A percentile compares a stretch with the other conserved stretches of the same genome.
These are phyloP conservation scores for Strix uralensis DNA, from an alignment of 2,113 vertebrate genomes.

Conservation along the genomic window DNA sequence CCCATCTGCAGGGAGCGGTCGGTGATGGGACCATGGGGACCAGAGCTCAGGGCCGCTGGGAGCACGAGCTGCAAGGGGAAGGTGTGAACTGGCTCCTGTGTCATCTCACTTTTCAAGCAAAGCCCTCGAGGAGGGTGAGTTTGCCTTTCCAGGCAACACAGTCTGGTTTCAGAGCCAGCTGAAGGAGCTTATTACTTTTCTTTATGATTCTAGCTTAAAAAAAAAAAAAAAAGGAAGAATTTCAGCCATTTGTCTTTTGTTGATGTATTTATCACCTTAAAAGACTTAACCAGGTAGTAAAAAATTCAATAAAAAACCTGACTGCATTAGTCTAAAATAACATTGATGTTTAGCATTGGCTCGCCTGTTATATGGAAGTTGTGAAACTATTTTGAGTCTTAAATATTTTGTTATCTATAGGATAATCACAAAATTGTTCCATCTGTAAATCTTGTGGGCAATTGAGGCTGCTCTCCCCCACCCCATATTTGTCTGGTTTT, in stretches of 20 bases:
- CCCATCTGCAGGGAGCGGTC: rapidly evolving
- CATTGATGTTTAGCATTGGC: background rate
- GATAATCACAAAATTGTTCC: background rate
- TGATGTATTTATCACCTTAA: background rate
- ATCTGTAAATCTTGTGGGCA: background rate
- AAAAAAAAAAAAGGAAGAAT: background rate
- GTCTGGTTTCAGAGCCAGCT: background rate
- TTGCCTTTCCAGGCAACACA: background rate
- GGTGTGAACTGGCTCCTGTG: rapidly evolving
- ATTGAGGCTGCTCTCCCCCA: background rate
- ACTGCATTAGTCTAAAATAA: background rate
- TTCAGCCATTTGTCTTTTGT: background rate
- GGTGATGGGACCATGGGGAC: background rate
- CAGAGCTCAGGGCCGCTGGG: background rate
- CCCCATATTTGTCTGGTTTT: background rate
- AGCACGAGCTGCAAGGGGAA: background rate
- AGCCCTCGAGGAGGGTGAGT: background rate
- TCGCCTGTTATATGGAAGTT: background rate
- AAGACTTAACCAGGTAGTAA: background rate
- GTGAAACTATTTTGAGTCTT: background rate
- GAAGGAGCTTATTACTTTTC: background rate
- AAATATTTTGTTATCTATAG: background rate
- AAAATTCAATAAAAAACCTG: background rate
- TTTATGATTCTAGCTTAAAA: background rate
- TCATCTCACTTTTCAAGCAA: background rate